A percentile compares a stretch with the other conserved stretches of the same genome.
Conservation (phyloP, 2,888 invertebrate species). For the Chloroclystis v-ata region DNA sequence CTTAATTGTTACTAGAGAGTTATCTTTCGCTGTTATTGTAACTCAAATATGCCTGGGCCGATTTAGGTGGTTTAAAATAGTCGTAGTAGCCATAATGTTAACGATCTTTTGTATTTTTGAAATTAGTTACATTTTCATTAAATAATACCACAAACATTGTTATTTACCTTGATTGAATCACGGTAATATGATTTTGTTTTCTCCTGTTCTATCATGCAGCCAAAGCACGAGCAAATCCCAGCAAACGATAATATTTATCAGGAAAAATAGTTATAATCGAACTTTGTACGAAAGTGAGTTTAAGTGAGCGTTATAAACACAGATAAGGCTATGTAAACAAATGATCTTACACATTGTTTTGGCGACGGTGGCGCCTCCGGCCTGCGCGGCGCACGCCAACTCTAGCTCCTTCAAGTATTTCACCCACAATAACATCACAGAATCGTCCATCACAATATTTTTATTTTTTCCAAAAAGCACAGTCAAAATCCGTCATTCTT, state of each 20-base stretch:
- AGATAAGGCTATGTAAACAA: slow-evolving; percentile 36
- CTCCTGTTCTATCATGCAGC: background rate
- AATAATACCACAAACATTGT: no score
- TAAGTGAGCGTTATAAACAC: slow-evolving; percentile 25
- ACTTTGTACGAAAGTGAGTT: slow-evolving; percentile 19
- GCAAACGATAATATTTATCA: background rate
- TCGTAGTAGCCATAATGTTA: no score
- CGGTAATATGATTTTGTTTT: background rate
- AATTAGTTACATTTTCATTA: no score
- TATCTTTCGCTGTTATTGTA: no score
- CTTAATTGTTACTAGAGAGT: no score
- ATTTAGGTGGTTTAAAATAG: no score
- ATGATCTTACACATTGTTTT: slow-evolving; percentile 71
- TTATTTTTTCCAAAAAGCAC: slow-evolving; percentile 24
- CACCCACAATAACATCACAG: slow-evolving; percentile 75
- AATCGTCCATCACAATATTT: slow-evolving; percentile 32
- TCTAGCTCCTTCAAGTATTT: slow-evolving; percentile 71
- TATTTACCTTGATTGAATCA: no score
- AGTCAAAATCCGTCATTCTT: slow-evolving; percentile 65
- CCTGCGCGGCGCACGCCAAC: slow-evolving; percentile 56
- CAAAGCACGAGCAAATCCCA: background rate
- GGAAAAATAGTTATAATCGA: slow-evolving; percentile 2
- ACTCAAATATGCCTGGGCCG: no score
- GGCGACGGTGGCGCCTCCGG: slow-evolving; percentile 64
- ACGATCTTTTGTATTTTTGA: no score